A percentile compares a stretch with the other conserved stretches of the same genome.
Conservation (phyloP, 2,797 vertebrate species). For the Odontamblyopus rebecca region DNA sequence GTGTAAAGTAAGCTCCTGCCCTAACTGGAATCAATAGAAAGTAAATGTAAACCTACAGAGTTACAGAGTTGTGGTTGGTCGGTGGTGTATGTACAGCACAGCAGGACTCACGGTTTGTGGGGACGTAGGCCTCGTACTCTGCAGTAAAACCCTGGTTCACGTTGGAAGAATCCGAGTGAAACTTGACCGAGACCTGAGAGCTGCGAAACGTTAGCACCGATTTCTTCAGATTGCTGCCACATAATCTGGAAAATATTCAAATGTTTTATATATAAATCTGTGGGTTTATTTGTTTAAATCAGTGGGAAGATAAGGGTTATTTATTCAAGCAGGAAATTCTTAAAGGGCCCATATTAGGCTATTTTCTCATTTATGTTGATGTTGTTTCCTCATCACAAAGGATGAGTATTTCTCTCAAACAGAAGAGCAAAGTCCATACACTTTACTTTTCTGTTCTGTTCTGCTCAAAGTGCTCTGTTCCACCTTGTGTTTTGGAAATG, state of each 20-base stretch:
- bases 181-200: conserved; percentile 75
- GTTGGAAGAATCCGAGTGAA: conserved; percentile 84
- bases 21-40: neutral
- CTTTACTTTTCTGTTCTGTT: no score
- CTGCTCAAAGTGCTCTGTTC: no score
- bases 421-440: no score
- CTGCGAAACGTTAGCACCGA: conserved; percentile 71
- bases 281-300: neutral
- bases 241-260: conserved; percentile 74
- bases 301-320: neutral
- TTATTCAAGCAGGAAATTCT: neutral
- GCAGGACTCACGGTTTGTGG: conserved; percentile 80
- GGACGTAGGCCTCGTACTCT: conserved; percentile 82
- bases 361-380: no score
- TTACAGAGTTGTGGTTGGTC: neutral
- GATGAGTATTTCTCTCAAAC: no score
- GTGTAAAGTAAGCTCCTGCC: no score
- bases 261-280: neutral
- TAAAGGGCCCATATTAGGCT: neutral
- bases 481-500: no score
- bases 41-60: neutral
- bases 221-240: conserved; percentile 71
- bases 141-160: conserved; percentile 86
- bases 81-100: neutral
- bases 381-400: no score